Base-by-base conservation (phyloP, 2,888 invertebrate species). In the Hyposoter dolosus region DNA sequence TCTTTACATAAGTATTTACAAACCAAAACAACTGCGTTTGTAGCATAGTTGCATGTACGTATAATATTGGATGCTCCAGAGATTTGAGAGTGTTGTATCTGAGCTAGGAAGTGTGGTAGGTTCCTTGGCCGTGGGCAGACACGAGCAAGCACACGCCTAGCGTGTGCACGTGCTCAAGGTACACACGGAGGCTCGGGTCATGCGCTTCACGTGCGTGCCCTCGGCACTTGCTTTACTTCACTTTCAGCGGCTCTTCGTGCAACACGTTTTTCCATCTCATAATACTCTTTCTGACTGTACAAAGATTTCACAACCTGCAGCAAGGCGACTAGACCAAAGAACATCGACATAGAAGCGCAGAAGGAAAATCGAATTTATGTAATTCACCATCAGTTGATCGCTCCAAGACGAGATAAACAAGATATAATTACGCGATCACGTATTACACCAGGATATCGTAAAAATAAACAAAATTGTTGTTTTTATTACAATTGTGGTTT, bases 131-230 rank as follows among this genome's bases (percentile, higher is more conserved):
- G 78, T 68, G 74, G 69, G 79, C 76, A 15, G 65, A 72, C 83
- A 83, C 75, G 80, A 72, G 28, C 66, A 66, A 72, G 80, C 72
- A 77, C 78, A 83, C 78, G 68, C 80, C 76, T 66, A 19, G 19
- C 74, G 75, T 86, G 66, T 85, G 90, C 89, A 90, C 91, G 88
- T 88, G 87, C 90, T 80, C 82, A 87, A 83, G 87, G 80, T 82
- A 72, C 53, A 82, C 79, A 82, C 79, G 82, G 82, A 74, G 87
- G 84, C 85, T 69, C 83, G 53, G 88, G 88, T 88, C 88, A 88
- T 87, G 89, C 87, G 87, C 87, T 89, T 85, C 84, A 87, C 89
- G 89, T 89, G 89, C 88, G 88, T 88, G 89, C 89, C 88, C 86
- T 74, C 65, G 87, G 89, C 89, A 82, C 83, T 84, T 69, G 74